A percentile compares a stretch with the other conserved stretches of the same genome.
Conservation (phyloP, 2,888 invertebrate genomes). For the Netelia fuscicornis region DNA sequence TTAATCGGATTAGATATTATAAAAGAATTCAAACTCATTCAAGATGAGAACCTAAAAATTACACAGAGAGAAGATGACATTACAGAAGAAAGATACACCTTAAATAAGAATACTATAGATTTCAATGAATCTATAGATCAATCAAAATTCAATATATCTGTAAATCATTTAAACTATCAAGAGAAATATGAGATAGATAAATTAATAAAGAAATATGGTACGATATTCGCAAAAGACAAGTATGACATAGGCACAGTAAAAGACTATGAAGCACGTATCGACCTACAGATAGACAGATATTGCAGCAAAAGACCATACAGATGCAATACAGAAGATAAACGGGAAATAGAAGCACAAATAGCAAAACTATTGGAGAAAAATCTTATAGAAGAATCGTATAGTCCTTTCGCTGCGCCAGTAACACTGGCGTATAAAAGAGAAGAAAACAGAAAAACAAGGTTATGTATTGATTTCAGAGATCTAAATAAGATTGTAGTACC, state of each 20-base stretch:
- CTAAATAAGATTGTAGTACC: neutral
- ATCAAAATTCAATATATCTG: neutral
- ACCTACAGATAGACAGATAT: neutral
- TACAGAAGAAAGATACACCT: too few relatives aligned
- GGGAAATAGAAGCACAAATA: slow-evolving; percentile 8
- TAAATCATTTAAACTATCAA: neutral
- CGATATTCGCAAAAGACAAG: neutral
- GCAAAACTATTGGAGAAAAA: neutral
- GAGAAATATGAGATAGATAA: neutral
- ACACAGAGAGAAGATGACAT: too few relatives aligned
- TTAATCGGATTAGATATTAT: too few relatives aligned
- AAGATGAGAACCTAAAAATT: too few relatives aligned
- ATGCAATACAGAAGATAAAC: neutral
- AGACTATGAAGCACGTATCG: neutral
- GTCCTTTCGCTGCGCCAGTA: neutral
- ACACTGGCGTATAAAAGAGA: slow-evolving; percentile 1
- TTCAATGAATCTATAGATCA: slow-evolving; percentile 9
- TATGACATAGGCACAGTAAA: slow-evolving; percentile 9
- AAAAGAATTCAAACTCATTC: too few relatives aligned
- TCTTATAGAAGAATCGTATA: neutral
- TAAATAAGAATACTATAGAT: neutral
- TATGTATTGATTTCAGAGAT: neutral
- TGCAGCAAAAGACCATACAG: neutral
- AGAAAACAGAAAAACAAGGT: neutral
- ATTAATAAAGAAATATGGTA: neutral